Evolutionary conservation across 2,113 vertebrate genomes (phyloP).

Genomic region (Picathartes gymnocephalus): DNA sequence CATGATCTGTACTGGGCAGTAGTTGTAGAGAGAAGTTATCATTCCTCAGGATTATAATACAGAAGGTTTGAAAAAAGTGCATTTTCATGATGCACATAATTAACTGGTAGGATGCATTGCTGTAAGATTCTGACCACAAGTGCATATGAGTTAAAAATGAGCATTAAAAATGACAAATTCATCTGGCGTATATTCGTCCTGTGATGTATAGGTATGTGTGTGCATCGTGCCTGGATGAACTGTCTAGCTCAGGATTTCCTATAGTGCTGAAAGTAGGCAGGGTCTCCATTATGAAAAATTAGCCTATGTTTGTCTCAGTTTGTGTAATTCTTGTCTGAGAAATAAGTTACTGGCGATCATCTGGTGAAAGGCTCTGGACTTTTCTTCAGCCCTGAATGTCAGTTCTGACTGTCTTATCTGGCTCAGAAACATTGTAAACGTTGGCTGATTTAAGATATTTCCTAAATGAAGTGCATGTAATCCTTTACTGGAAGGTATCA

Average conservation of each 20-base stretch:
- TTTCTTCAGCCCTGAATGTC: neutral
- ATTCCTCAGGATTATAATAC: neutral
- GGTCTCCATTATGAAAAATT: neutral
- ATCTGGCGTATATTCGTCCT: neutral
- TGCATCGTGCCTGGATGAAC: neutral
- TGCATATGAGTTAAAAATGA: neutral
- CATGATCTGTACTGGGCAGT: neutral
- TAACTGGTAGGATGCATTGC: neutral
- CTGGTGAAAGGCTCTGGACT: neutral
- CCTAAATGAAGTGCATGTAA: neutral
- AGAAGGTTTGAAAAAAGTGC: neutral
- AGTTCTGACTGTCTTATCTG: neutral
- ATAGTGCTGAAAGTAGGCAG: neutral
- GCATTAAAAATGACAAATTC: neutral
- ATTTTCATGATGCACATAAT: rapidly evolving
- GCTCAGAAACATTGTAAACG: neutral
- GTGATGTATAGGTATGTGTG: too few relatives aligned
- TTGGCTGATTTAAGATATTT: neutral
- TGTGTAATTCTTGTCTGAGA: neutral
- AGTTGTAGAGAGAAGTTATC: neutral
- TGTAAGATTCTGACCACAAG: neutral
- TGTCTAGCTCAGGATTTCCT: neutral
- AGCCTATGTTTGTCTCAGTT: neutral
- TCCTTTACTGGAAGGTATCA: neutral
- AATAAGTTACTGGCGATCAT: neutral